phyloP scores from a whole-genome alignment of 1,140 invertebrate genomes.

The Sitophilus oryzae region DNA sequence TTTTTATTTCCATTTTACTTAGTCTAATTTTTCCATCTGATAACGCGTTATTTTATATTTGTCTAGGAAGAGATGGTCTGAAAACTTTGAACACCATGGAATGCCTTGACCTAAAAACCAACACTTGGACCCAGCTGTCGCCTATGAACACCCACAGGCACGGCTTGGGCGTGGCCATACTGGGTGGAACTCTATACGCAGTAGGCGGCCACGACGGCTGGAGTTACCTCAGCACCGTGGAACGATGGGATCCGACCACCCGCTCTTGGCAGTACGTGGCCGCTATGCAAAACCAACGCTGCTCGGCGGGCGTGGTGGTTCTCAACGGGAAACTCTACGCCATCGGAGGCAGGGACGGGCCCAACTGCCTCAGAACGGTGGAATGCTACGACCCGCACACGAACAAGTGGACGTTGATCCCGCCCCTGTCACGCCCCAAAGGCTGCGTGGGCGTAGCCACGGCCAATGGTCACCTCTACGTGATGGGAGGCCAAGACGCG shows the following conservation, averaged over 20 bases:
- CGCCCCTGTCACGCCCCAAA: conserved; percentile 81
- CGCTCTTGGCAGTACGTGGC: conserved; percentile 83
- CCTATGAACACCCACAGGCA: conserved; percentile 90
- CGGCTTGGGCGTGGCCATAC: conserved; percentile 81
- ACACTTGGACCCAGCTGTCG: conserved; percentile 73
- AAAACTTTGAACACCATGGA: conserved; percentile 88
- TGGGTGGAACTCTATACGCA: conserved; percentile 84
- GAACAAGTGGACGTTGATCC: conserved; percentile 81
- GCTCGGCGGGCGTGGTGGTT: conserved; percentile 85
- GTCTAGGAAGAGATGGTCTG: conserved; percentile 87
- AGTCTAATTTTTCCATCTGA: too few species aligned
- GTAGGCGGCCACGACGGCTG: conserved; percentile 94
- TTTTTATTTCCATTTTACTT: too few species aligned
- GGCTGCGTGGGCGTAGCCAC: conserved; percentile 86
- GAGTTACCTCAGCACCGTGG: conserved; percentile 58
- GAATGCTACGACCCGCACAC: conserved; percentile 90
- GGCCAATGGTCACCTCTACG: conserved; percentile 76
- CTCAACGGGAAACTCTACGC: conserved; percentile 82
- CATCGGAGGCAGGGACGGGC: conserved; percentile 88
- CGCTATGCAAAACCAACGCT: conserved; percentile 78
- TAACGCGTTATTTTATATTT: too few species aligned
- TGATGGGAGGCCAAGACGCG: conserved; percentile 84
- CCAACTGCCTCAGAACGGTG: conserved; percentile 83
- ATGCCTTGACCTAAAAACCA: conserved; percentile 71
- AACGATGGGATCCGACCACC: conserved; percentile 80